These are phyloP conservation scores for Megatriorchis doriae DNA, from an alignment of 2,113 vertebrate species.

Conservation along the genomic window DNA sequence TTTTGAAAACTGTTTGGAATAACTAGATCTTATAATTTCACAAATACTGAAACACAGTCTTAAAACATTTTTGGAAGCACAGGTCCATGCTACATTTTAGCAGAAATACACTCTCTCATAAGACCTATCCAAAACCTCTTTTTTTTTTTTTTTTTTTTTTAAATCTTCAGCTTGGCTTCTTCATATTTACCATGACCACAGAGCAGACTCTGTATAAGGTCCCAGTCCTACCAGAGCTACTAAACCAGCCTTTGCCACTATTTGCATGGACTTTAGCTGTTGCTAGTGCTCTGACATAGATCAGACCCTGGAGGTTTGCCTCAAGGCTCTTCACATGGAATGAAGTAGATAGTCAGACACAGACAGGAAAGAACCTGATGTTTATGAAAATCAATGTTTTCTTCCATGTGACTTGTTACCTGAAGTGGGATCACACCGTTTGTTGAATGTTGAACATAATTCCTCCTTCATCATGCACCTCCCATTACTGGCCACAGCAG, in stretches of 20 bases:
- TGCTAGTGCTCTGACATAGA: background rate
- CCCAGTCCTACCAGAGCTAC: background rate
- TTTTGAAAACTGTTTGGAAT: background rate
- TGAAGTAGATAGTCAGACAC: background rate
- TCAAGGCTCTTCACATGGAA: background rate
- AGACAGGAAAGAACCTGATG: background rate
- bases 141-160: background rate
- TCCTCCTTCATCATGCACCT: background rate
- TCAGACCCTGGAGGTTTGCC: background rate
- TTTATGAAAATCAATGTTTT: background rate
- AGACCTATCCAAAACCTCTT: background rate
- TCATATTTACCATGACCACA: background rate
- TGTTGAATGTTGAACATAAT: background rate
- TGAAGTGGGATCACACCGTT: background rate
- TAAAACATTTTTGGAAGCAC: background rate
- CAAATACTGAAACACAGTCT: background rate
- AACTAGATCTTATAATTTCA: background rate
- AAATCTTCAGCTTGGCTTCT: background rate
- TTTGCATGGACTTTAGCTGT: background rate
- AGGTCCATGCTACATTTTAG: background rate
- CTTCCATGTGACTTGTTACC: background rate
- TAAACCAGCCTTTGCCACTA: background rate
- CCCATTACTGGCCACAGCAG: background rate
- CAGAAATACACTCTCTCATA: background rate
- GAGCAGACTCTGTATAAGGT: background rate